Percentiles rank a stretch among this genome's conserved stretches.
These are phyloP conservation scores for Herpailurus yagouaroundi DNA, from an alignment of 2,113 vertebrate genomes.

Conservation along the genomic window DNA sequence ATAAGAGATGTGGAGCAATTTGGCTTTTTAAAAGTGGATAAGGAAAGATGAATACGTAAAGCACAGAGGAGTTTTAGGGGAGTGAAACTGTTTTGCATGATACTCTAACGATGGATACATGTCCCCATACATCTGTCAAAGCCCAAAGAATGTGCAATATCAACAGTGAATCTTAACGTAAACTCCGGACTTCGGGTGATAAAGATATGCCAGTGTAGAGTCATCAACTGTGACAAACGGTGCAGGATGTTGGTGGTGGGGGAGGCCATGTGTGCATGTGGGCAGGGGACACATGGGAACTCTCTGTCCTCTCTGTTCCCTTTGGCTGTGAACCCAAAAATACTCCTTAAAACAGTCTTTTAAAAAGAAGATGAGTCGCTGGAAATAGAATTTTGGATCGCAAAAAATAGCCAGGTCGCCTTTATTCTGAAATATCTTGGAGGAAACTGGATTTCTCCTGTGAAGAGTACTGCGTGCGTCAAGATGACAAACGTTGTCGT, in stretches of 20 bases:
- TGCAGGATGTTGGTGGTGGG: neutral
- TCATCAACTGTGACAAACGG: neutral
- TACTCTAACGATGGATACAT: neutral
- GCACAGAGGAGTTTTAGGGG: neutral
- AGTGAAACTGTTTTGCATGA: neutral
- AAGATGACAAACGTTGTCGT: constrained; percentile 6
- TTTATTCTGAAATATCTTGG: neutral
- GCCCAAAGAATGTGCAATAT: neutral
- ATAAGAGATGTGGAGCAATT: neutral
- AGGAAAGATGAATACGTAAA: neutral
- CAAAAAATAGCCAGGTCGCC: neutral
- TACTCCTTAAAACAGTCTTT: neutral
- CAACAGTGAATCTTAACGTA: neutral
- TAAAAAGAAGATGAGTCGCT: neutral
- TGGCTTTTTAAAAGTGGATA: neutral
- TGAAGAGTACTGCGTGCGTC: constrained; percentile 20
- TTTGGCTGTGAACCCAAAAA: neutral
- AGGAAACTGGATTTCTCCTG: neutral
- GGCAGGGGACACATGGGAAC: neutral
- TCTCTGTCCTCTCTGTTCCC: neutral
- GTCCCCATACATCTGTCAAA: neutral
- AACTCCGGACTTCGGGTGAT: neutral
- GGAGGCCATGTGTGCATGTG: rapidly evolving
- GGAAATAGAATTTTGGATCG: constrained; percentile 25
- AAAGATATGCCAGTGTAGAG: neutral